Evolutionary conservation across 2,113 vertebrate genomes (phyloP), one percentile per base, ranked within the genome.

Genomic region (Pterocles gutturalis): DNA sequence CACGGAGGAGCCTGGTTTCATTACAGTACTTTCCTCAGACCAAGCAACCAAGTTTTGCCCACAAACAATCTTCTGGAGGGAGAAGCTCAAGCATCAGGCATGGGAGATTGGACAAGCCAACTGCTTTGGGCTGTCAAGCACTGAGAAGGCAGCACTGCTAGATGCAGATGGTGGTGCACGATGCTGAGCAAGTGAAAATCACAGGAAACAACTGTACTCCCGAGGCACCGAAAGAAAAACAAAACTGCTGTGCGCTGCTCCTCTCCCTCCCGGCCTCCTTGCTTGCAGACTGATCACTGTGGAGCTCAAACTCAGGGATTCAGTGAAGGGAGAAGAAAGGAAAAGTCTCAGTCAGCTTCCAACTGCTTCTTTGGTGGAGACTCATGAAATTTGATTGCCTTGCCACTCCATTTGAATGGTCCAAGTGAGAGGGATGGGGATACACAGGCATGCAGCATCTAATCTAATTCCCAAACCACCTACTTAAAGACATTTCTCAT

Each of bases 241-340:
- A 36, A 72, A 73, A 41, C n/a, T 2, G 0, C 31, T 1, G 4
- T 10, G 13, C 3, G 5, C 19, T 0, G 0, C 12, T 60, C 28
- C 72, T 17, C 60, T 31, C 53, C 48, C 16, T 3, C 17, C 21
- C 0, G 0, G 29, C 41, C 65, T 86, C 90, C 26, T 17, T 11
- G 6, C 19, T 29, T 31, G 38, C 48, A 69, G 62, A 16, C 33
- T 48, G 45, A 65, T 12, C 31, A 3, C 57, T 28, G 24, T 20
- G 25, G 38, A 67, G 57, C 29, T 80, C 87, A 76, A 41, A 41
- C 43, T 54, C 62, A 45, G 5, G 1, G 3, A 33, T 53, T 71
- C 3, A 2, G 62, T 25, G 28, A 21, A 72, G 38, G 53, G 43
- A 86, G 61, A 61, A 53, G 41, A 80, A 83, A 46, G 26, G 36